Conservation (phyloP, 2,113 vertebrate genomes). For the Oreocharis arfaki region DNA sequence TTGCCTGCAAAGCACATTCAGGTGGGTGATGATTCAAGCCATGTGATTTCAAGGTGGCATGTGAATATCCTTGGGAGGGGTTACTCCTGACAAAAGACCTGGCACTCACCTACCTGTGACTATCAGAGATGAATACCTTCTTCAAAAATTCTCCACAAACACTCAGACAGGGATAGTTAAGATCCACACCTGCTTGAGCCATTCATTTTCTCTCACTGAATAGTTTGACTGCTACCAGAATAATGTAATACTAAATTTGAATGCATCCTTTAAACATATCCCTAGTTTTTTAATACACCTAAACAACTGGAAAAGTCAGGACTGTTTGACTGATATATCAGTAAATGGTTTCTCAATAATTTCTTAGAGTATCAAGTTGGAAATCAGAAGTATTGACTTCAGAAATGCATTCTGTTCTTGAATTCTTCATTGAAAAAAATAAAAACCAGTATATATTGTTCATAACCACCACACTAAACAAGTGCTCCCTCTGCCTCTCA, state of each 20-base stretch:
- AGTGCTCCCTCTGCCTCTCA: neutral
- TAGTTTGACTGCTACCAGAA: neutral
- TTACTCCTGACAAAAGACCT: neutral
- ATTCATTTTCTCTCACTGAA: neutral
- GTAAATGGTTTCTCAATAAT: neutral
- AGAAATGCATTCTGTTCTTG: neutral
- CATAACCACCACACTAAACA: neutral
- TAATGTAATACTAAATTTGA: neutral
- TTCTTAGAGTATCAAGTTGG: neutral
- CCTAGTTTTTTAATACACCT: neutral
- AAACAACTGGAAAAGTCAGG: neutral
- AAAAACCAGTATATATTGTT: neutral
- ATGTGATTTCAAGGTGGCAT: neutral
- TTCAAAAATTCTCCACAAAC: neutral
- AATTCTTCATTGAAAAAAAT: neutral
- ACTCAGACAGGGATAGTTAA: neutral
- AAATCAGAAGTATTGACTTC: neutral
- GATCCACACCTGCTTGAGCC: neutral
- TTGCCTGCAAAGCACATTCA: neutral
- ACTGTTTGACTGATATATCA: neutral
- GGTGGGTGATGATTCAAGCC: neutral
- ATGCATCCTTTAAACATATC: neutral
- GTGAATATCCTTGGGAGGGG: neutral
- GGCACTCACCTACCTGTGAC: neutral
- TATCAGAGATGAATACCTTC: neutral